These are phyloP conservation scores for Vultur gryphus DNA, from an alignment of 2,797 vertebrate genomes.

Conservation along the genomic window DNA sequence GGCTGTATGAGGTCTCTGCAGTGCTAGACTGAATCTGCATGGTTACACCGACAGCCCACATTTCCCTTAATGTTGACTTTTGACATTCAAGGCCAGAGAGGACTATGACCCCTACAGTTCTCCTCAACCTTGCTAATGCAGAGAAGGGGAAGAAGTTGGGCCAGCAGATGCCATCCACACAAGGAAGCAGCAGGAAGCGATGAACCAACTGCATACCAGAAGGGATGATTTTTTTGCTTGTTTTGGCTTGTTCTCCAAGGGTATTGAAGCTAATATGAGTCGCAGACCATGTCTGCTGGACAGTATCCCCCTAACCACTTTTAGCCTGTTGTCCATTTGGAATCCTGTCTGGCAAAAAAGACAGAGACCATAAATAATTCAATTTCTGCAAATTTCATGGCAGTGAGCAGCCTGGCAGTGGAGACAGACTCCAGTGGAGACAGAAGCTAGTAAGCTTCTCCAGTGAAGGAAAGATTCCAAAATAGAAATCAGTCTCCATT, in stretches of 20 bases:
- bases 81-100: neutral
- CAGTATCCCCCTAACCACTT: neutral
- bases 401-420: neutral
- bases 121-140: neutral
- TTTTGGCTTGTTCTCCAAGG: neutral
- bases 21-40: neutral
- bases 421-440: neutral
- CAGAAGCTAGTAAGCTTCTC: neutral
- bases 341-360: neutral
- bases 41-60: rapidly evolving
- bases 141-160: neutral
- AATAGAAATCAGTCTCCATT: neutral
- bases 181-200: neutral
- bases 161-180: neutral
- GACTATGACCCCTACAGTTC: neutral
- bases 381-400: neutral
- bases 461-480: neutral
- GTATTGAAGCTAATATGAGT: neutral
- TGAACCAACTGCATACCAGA: neutral
- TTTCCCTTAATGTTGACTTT: neutral
- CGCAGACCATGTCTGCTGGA: neutral
- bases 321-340: neutral
- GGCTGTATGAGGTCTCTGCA: rapidly evolving
- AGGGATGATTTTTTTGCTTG: neutral
- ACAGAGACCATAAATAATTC: neutral